These are phyloP conservation scores for Xylota sylvarum DNA, from an alignment of 2,888 invertebrate species.

Conservation along the genomic window DNA sequence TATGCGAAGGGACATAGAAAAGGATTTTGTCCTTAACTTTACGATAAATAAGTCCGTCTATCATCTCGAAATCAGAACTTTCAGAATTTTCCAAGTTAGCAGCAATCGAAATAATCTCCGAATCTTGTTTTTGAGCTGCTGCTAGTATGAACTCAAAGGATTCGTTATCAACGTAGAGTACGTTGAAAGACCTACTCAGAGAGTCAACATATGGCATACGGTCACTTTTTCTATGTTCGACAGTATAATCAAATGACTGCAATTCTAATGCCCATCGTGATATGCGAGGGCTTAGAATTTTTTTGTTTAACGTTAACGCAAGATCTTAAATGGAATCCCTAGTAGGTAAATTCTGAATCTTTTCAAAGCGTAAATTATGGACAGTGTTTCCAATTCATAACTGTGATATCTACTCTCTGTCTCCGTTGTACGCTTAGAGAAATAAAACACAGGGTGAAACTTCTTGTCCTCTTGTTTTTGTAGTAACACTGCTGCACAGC, in stretches of 20 bases:
- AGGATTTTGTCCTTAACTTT: neutral
- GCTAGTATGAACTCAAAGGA: neutral
- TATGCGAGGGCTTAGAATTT: constrained; percentile 71
- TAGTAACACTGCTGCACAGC: too few relatives aligned
- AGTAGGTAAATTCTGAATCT: constrained; percentile 73
- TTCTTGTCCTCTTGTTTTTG: too few relatives aligned
- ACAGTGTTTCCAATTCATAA: too few relatives aligned
- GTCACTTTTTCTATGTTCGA: constrained; percentile 73
- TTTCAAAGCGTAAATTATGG: constrained; percentile 22
- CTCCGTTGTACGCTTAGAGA: too few relatives aligned
- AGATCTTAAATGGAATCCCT: constrained; percentile 77
- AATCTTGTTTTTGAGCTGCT: too few relatives aligned
- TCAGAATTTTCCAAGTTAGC: neutral
- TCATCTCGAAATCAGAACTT: neutral
- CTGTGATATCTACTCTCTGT: too few relatives aligned
- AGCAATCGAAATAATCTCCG: neutral
- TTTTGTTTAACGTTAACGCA: constrained; percentile 67
- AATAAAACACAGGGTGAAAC: too few relatives aligned
- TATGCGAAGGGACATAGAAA: constrained; percentile 26
- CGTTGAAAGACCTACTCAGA: constrained; percentile 71
- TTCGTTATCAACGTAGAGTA: neutral
- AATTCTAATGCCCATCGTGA: constrained; percentile 72
- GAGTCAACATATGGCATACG: constrained; percentile 80
- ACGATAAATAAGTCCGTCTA: neutral
- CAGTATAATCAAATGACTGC: constrained; percentile 43